Evolutionary conservation across 2,888 invertebrate genomes (phyloP).

Genomic region (Mycogona germanica): DNA sequence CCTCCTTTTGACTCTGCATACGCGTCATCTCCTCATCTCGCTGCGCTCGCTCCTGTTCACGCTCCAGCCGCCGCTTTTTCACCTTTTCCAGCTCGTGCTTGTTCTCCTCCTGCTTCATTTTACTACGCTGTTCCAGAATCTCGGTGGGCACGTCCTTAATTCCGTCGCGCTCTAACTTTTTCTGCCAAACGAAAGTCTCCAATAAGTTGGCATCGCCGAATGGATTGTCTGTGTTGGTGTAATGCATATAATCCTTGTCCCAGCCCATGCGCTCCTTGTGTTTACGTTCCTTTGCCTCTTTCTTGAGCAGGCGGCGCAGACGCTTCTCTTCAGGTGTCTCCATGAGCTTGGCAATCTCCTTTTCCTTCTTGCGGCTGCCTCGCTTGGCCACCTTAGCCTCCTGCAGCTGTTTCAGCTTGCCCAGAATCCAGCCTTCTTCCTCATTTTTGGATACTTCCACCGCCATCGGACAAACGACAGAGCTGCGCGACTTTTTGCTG

Average conservation of each 20-base stretch:
- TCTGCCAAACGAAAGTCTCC: conserved; percentile 92
- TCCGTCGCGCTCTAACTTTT: conserved; percentile 91
- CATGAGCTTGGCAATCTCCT: conserved; percentile 53
- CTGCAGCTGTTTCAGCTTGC: conserved; percentile 50
- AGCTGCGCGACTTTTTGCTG: too few species aligned
- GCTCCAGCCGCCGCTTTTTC: conserved; percentile 76
- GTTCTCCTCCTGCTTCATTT: conserved; percentile 82
- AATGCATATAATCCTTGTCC: conserved; percentile 93
- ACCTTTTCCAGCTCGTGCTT: conserved; percentile 83
- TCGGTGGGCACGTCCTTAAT: conserved; percentile 59
- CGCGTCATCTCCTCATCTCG: conserved; percentile 70
- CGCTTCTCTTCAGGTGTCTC: conserved; percentile 95
- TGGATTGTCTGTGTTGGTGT: conserved; percentile 96
- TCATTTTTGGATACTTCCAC: too few species aligned
- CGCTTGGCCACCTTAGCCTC: conserved; percentile 48
- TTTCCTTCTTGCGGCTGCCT: conserved; percentile 27
- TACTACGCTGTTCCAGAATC: conserved; percentile 66
- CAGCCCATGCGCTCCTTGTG: conserved; percentile 90
- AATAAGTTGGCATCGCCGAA: conserved; percentile 94
- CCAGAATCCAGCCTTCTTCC: conserved; percentile 51
- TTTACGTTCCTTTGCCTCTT: conserved; percentile 72
- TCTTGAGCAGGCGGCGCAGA: conserved; percentile 69
- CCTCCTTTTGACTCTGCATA: conserved; percentile 76
- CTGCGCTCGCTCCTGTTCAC: conserved; percentile 73
- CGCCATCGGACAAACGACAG: too few species aligned